These are phyloP conservation scores for Acleris sparsana DNA, from an alignment of 2,888 invertebrate species.

Conservation along the genomic window DNA sequence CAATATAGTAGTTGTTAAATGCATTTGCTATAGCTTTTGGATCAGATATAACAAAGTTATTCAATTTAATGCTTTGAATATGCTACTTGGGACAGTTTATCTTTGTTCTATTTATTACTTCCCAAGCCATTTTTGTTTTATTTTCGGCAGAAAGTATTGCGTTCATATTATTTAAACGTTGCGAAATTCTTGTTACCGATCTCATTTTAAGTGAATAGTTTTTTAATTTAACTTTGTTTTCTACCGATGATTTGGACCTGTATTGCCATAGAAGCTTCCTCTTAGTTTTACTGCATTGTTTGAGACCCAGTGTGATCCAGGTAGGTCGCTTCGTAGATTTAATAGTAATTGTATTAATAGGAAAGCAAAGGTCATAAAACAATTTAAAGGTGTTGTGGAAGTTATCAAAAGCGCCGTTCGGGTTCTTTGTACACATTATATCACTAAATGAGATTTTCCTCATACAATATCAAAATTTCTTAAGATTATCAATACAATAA, in stretches of 20 bases:
- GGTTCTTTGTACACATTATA: background rate
- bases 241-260: too few species aligned
- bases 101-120: slow-evolving; percentile 2
- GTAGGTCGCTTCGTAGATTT: background rate
- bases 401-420: slow-evolving; percentile 10
- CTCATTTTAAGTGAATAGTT: background rate
- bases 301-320: slow-evolving; percentile 8
- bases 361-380: slow-evolving; percentile 10
- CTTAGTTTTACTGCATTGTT: too few species aligned
- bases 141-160: too few species aligned
- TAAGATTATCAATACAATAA: slow-evolving; percentile 7
- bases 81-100: background rate
- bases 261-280: slow-evolving; percentile 14
- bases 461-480: slow-evolving; percentile 11
- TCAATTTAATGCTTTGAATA: background rate
- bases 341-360: slow-evolving; percentile 11
- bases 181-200: background rate
- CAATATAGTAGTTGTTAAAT: too few species aligned
- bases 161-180: background rate
- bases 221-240: background rate
- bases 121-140: too few species aligned
- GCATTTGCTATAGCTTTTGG: background rate
- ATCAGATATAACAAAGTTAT: background rate
- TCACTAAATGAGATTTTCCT: slow-evolving; percentile 7
- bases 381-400: slow-evolving; percentile 12